phyloP scores from a whole-genome alignment of 2,888 invertebrate species.

The Sinhomidia bicolor region DNA sequence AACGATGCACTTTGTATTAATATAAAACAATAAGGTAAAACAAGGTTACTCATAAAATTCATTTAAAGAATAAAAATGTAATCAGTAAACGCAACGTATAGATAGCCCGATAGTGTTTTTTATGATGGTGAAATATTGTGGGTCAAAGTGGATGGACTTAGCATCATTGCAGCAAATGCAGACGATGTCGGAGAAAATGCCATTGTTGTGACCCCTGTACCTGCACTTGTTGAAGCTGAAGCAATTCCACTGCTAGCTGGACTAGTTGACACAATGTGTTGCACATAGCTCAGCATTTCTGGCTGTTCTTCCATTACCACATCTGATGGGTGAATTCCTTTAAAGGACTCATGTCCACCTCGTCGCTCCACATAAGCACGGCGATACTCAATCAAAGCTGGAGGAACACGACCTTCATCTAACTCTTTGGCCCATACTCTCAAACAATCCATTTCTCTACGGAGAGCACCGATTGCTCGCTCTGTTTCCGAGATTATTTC shows the following conservation, averaged over 20 bases:
- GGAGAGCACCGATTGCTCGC: constrained; percentile 92
- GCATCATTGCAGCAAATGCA: constrained; percentile 72
- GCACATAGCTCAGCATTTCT: constrained; percentile 36
- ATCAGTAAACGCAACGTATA: background rate
- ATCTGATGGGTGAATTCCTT: constrained; percentile 80
- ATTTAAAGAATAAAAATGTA: background rate
- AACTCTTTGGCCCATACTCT: constrained; percentile 88
- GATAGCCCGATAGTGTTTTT: background rate
- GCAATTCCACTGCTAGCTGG: constrained; percentile 68
- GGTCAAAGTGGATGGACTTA: constrained; percentile 63
- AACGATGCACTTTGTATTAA: background rate
- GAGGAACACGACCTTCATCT: constrained; percentile 91
- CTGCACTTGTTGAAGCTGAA: constrained; percentile 67
- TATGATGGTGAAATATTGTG: constrained; percentile 73
- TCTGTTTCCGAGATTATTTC: constrained; percentile 96
- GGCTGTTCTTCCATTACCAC: constrained; percentile 67
- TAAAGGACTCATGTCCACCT: constrained; percentile 89
- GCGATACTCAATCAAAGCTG: constrained; percentile 84
- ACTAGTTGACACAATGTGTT: constrained; percentile 18
- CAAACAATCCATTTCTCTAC: constrained; percentile 95
- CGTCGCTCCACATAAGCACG: constrained; percentile 82
- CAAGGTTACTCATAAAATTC: background rate
- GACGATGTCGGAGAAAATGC: constrained; percentile 72
- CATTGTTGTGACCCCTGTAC: constrained; percentile 48
- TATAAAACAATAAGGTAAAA: background rate